Evolutionary conservation across 1,140 invertebrate species (phyloP), one percentile per base, ranked within the genome.

Genomic region (Polypedilum vanderplanki): DNA sequence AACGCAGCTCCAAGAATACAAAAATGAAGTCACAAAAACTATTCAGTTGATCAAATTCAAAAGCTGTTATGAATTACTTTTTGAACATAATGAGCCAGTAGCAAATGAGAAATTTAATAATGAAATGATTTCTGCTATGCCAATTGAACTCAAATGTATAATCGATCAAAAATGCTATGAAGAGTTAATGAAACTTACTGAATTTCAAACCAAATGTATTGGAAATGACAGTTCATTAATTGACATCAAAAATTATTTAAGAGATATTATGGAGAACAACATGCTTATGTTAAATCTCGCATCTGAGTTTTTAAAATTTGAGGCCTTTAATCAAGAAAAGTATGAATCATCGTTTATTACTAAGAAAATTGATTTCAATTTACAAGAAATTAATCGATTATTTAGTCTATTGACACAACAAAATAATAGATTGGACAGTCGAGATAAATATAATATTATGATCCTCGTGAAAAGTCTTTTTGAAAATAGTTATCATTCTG

Each of bases 311-410:
- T 8, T 75, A 9, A 20, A 18, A 7, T 73, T 73, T n/a, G 73
- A 75, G 41, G 20, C 75, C 10, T 22, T 57, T 7, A 67, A 75
- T 33, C 10, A 46, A 12, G 41, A 73, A 7, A 24, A 22, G n/a
- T 20, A 73, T 18, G 7, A 64, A 0, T 64, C n/a, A 12, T 75
- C 40, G 65, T 78, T 46, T 75, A 73, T 75, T 7, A 40, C 75
- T 0, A 75, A 75, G 33, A 65, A 33, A 75, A 41, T 75, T 15
- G 8, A n/a, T 5, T 40, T 41, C 3, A 40, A 75, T 8, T 9
- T 75, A 12, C 57, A 67, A 12, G 57, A 75, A 70, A 40, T 75
- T 7, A 22, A 75, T 40, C 15, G n/a, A 12, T 8, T 64, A 10
- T 33, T 75, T 12, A 24, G 10, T 7, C 8, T 33, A 40, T n/a